Conservation (phyloP, 1,140 invertebrate species). For the Apocrypta bakeri region DNA sequence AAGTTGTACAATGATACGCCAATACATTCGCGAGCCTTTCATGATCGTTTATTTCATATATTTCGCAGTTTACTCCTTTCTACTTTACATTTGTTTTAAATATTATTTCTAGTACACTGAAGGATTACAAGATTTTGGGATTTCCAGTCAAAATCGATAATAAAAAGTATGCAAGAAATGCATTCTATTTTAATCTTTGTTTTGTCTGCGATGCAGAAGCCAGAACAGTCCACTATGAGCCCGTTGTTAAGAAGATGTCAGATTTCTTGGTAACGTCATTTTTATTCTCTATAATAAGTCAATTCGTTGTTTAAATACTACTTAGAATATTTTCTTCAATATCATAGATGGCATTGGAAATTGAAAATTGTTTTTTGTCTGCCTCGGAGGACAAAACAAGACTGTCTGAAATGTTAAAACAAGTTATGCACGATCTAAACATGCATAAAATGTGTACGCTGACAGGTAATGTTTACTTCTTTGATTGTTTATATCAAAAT, state of each 20-base stretch:
- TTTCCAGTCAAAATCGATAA: constrained; percentile 94
- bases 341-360: constrained; percentile 84
- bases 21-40: constrained; percentile 34
- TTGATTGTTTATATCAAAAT: background rate
- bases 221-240: constrained; percentile 93
- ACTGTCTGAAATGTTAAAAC: constrained; percentile 83
- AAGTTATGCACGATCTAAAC: constrained; percentile 88
- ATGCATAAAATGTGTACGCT: constrained; percentile 85
- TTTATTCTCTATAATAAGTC: constrained; percentile 45
- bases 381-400: constrained; percentile 78
- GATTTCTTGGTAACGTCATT: constrained; percentile 86
- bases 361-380: constrained; percentile 87
- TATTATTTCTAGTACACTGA: constrained; percentile 78
- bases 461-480: constrained; percentile 76
- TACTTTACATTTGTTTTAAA: constrained; percentile 32
- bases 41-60: constrained; percentile 27
- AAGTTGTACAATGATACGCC: constrained; percentile 7
- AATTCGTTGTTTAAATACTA: background rate
- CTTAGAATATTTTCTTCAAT: constrained; percentile 28
- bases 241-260: constrained; percentile 93
- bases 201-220: constrained; percentile 94
- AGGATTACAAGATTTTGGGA: constrained; percentile 92
- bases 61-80: constrained; percentile 40
- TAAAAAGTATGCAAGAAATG: constrained; percentile 93
- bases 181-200: constrained; percentile 95